These are phyloP conservation scores for Polypedilum pembai DNA, from an alignment of 1,140 invertebrate genomes.

Conservation along the genomic window DNA sequence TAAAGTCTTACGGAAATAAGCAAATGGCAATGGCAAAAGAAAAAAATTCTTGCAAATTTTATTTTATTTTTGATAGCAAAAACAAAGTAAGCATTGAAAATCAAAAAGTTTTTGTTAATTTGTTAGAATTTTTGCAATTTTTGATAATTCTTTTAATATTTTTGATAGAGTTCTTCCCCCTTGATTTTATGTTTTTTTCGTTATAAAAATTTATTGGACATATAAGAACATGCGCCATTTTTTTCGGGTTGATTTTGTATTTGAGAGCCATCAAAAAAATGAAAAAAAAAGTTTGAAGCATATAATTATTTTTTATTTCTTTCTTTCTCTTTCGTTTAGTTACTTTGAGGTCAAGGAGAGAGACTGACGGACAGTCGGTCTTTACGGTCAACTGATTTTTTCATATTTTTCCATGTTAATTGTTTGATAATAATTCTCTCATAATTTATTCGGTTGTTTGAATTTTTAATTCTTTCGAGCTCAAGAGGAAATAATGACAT, in stretches of 20 bases:
- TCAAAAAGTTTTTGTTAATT: no score
- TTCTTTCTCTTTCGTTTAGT: not conserved
- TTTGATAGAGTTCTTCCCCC: no score
- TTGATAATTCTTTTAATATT: no score
- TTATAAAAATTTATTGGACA: no score
- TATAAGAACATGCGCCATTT: not conserved
- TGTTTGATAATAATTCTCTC: constrained; percentile 19
- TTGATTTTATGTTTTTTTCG: no score
- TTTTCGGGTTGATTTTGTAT: not conserved
- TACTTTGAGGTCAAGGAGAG: constrained; percentile 10
- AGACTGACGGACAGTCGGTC: not conserved
- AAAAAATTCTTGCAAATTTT: not conserved
- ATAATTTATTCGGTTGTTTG: not conserved
- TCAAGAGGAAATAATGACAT: not conserved
- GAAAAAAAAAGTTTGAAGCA: not conserved
- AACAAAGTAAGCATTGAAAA: no score
- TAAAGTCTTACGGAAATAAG: not conserved
- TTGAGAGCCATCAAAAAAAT: not conserved
- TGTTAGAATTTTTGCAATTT: no score
- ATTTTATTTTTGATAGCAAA: not conserved
- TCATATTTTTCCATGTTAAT: not conserved
- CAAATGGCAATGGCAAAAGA: not conserved
- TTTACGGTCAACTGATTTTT: not conserved
- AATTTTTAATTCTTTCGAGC: not conserved
- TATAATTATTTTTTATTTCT: not conserved